A percentile compares a stretch with the other conserved stretches of the same genome.
These are phyloP conservation scores for Hypanus sabinus DNA, from an alignment of 2,113 vertebrate genomes.

Conservation along the genomic window DNA sequence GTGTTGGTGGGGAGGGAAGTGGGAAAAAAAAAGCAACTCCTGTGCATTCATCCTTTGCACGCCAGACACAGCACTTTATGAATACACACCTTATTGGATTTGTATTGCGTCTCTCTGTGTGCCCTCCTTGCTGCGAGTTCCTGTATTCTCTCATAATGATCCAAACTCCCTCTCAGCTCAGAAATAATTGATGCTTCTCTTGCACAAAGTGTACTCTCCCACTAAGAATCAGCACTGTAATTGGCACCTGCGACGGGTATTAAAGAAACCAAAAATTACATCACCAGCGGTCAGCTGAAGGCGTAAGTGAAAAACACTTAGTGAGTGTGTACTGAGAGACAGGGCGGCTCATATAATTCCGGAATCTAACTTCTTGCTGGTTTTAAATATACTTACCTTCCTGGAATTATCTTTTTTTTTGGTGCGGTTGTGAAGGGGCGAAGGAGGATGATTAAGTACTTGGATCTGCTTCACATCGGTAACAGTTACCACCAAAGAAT, in stretches of 20 bases:
- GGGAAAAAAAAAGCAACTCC: conserved; percentile 43
- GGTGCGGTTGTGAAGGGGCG: background rate
- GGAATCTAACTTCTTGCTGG: background rate
- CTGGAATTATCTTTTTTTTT: background rate
- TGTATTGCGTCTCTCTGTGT: conserved; percentile 56
- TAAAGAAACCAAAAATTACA: background rate
- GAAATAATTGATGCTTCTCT: conserved; percentile 62
- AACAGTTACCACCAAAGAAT: background rate
- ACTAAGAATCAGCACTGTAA: conserved; percentile 8
- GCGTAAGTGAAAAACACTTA: background rate
- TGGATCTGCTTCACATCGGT: background rate
- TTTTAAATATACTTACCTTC: background rate
- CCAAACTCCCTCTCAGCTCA: conserved; percentile 57
- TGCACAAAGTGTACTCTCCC: background rate
- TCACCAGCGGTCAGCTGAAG: background rate
- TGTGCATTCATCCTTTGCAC: conserved; percentile 49
- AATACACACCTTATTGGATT: conserved; percentile 53
- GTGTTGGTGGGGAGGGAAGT: conserved; percentile 52
- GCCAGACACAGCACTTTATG: conserved; percentile 51
- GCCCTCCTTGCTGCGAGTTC: conserved; percentile 53
- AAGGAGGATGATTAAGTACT: background rate
- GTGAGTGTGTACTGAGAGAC: background rate
- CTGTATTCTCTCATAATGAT: conserved; percentile 56
- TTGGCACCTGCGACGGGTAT: conserved; percentile 10
- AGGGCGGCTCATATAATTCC: background rate